A percentile compares a stretch with the other conserved stretches of the same genome.
phyloP scores from a whole-genome alignment of 1,140 invertebrate genomes.

The Drosophila sulfurigaster region DNA sequence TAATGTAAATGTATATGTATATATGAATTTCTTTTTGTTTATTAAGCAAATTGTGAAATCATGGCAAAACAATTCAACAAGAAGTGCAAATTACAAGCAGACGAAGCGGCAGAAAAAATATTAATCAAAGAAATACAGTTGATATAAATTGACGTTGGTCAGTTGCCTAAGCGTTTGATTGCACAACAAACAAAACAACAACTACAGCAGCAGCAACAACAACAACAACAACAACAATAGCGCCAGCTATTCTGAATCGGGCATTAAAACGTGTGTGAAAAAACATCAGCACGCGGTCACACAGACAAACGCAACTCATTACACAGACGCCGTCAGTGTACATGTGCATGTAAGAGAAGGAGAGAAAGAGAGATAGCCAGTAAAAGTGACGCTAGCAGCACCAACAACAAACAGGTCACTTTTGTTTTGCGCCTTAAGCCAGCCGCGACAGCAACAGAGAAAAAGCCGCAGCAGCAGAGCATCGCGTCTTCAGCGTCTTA shows the following conservation, averaged over 20 bases:
- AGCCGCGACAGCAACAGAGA: conserved; percentile 7
- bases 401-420: conserved; percentile 47
- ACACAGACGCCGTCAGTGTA: conserved; percentile 2
- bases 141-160: conserved; percentile 46
- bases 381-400: conserved; percentile 27
- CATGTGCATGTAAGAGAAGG: conserved; percentile 11
- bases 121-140: conserved; percentile 7
- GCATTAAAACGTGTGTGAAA: conserved; percentile 45
- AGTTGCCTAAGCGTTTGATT: conserved; percentile 36
- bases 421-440: conserved; percentile 9
- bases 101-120: conserved; percentile 2
- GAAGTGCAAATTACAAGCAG: conserved; percentile 34
- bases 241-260: conserved; percentile 34
- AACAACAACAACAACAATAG: conserved; percentile 17
- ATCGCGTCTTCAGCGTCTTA: conserved; percentile 1
- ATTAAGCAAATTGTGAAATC: conserved; percentile 55
- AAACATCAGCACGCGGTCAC: conserved; percentile 51
- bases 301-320: conserved; percentile 17
- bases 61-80: conserved; percentile 41
- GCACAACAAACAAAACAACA: conserved; percentile 43
- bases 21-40: conserved; percentile 52
- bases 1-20: conserved; percentile 23
- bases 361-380: conserved; percentile 22
- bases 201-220: not conserved
- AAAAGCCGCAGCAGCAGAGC: not conserved